Evolutionary conservation across 2,797 vertebrate species (phyloP), one percentile per base, ranked within the genome.

Genomic region (Oreochromis grahami): DNA sequence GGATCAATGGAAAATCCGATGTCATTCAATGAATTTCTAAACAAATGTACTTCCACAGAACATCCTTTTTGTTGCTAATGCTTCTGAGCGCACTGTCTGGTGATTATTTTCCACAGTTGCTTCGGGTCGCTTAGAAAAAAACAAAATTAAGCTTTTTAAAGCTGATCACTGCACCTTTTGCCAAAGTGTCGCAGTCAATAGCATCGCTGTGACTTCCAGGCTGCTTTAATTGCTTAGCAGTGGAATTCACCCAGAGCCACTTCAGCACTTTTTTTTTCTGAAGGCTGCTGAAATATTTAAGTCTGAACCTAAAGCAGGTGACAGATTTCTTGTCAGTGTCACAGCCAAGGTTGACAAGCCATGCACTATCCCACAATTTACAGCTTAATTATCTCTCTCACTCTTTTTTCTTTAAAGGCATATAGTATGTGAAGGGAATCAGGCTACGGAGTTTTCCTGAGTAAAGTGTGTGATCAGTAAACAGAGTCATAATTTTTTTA

Each of bases 201-300:
- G 45, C 52, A 7, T 24, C 13, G 19, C 82, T 55, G 77, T 72
- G 89, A 88, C 87, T 91, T 83, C 70, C 21, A 13, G 83, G 65
- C 85, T 38, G 24, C 87, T 94, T 92, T 96, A 95, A 96, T 96
- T 95, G 93, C 94, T 91, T 89, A 94, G 93, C 87, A 81, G 88
- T 79, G 78, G 87, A 93, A 94, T 94, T 94, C 88, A 79, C 90
- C 76, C 79, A 14, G 56, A 87, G 89, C 94, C 81, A 77, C 88
- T 88, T 96, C 95, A 95, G 95, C 95, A 94, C 87, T 94, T 95
- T 94, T 92, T 92, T 85, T 68, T 41, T 68, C 38, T 89, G 80
- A 87, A 82, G 87, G 88, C 89, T 92, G 87, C 65, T 93, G 87
- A 95, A 95, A 95, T 94, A 94, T 95, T 95, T 91, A 95, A 94